A percentile compares a stretch with the other conserved stretches of the same genome.
Conservation (phyloP, 2,797 vertebrate species). For the Pseudomugil tenellus region DNA sequence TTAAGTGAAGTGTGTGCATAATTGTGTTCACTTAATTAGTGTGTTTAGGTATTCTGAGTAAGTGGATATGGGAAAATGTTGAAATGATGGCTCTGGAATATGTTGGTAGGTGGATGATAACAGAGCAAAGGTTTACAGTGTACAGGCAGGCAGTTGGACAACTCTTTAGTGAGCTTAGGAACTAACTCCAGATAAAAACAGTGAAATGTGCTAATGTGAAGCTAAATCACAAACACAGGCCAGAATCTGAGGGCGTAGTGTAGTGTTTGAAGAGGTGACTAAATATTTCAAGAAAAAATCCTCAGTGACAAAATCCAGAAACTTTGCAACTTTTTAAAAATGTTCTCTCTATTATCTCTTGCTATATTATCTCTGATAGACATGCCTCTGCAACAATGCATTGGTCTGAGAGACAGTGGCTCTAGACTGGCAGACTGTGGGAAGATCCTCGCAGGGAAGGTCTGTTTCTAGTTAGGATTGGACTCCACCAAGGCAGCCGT, state of each 20-base stretch:
- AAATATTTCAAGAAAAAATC: constrained; percentile 52
- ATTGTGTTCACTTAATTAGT: too few species aligned
- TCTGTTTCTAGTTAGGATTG: too few species aligned
- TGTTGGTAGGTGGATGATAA: constrained; percentile 60
- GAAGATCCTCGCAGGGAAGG: too few species aligned
- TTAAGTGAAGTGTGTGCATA: constrained; percentile 58
- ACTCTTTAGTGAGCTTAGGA: constrained; percentile 59
- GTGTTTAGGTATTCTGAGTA: constrained; percentile 39
- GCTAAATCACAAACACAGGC: constrained; percentile 59
- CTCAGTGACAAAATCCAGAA: constrained; percentile 4
- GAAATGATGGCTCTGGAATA: constrained; percentile 57
- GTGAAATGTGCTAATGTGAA: constrained; percentile 63
- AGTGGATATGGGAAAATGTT: constrained; percentile 31
- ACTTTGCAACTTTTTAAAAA: not conserved
- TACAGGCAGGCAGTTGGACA: constrained; percentile 51
- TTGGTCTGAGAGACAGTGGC: too few species aligned
- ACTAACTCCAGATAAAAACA: constrained; percentile 73
- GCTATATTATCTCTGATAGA: not conserved
- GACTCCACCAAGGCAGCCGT: too few species aligned
- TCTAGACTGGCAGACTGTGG: too few species aligned
- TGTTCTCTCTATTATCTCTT: too few species aligned
- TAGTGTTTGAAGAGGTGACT: constrained; percentile 48
- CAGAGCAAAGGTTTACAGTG: constrained; percentile 62
- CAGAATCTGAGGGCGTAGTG: constrained; percentile 34
- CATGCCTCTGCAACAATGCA: too few species aligned